A percentile compares a stretch with the other conserved stretches of the same genome.
phyloP scores from a whole-genome alignment of 2,113 vertebrate genomes.

The Hoplias malabaricus region DNA sequence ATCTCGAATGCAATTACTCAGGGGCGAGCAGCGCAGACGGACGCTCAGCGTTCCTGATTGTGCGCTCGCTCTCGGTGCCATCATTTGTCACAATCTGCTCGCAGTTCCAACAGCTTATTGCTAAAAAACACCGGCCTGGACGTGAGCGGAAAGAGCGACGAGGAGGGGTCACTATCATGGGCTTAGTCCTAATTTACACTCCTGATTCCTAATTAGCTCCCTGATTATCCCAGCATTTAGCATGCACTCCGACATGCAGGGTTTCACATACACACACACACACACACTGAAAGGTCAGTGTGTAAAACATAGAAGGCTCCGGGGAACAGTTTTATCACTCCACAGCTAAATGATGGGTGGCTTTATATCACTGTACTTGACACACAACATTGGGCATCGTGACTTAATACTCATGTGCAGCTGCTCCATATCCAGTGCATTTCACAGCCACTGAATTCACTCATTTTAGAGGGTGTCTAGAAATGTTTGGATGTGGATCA shows the following conservation, averaged over 20 bases:
- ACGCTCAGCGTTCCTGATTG: conserved; percentile 71
- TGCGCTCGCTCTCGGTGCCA: conserved; percentile 60
- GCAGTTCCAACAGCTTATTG: conserved; percentile 63
- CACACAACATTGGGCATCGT: too few relatives aligned
- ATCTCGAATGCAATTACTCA: conserved; percentile 67
- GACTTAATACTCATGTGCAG: too few relatives aligned
- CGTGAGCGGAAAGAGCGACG: conserved; percentile 8
- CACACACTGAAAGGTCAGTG: not conserved
- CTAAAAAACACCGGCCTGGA: conserved; percentile 19
- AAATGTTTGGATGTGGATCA: too few relatives aligned
- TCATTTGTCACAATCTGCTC: conserved; percentile 70
- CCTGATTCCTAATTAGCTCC: not conserved
- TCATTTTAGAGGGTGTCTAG: too few relatives aligned
- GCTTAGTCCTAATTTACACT: not conserved
- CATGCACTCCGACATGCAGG: not conserved
- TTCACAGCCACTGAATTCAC: too few relatives aligned
- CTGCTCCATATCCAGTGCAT: too few relatives aligned
- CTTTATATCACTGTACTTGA: too few relatives aligned
- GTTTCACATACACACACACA: not conserved
- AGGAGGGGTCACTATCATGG: not conserved
- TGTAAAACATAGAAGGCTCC: not conserved
- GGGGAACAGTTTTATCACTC: too few relatives aligned
- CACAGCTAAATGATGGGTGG: too few relatives aligned
- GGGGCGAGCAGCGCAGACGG: conserved; percentile 66
- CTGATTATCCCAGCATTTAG: not conserved